Percentiles rank a stretch among this genome's conserved stretches.
Evolutionary conservation across 2,797 vertebrate genomes (phyloP).

Genomic region (Monodelphis domestica): DNA sequence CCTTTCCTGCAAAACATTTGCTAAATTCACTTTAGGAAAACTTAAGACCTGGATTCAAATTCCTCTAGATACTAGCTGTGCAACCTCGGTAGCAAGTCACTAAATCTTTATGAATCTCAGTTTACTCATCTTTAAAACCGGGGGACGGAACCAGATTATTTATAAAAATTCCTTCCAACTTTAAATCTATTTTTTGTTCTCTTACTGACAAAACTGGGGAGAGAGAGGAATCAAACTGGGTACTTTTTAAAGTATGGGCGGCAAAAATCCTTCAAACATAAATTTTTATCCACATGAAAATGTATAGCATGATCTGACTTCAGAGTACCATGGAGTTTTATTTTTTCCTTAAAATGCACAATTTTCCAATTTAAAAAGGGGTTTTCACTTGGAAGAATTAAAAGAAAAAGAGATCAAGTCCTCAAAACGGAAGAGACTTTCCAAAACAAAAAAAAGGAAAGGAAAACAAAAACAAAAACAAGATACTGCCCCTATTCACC

Average conservation of each 20-base stretch:
- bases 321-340: not conserved
- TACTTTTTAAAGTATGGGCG: not conserved
- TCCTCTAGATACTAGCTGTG: not conserved
- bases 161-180: not conserved
- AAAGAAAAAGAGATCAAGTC: not conserved
- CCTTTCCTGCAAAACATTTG: not conserved
- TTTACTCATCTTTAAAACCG: not conserved
- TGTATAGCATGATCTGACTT: not conserved
- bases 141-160: not conserved
- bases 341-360: not conserved
- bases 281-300: not conserved
- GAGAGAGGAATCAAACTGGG: not conserved
- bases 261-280: not conserved
- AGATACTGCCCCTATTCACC: not conserved
- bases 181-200: not conserved
- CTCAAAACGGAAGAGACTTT: not conserved
- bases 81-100: not conserved
- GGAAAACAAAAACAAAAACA: not conserved
- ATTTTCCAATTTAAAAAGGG: slow-evolving; percentile 40
- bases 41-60: not conserved
- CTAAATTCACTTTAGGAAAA: not conserved
- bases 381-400: not conserved
- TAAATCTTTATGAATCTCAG: not conserved
- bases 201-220: not conserved
- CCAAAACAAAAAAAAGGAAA: not conserved